Evolutionary conservation across 2,888 invertebrate species (phyloP).

Genomic region (Eilema depressum): DNA sequence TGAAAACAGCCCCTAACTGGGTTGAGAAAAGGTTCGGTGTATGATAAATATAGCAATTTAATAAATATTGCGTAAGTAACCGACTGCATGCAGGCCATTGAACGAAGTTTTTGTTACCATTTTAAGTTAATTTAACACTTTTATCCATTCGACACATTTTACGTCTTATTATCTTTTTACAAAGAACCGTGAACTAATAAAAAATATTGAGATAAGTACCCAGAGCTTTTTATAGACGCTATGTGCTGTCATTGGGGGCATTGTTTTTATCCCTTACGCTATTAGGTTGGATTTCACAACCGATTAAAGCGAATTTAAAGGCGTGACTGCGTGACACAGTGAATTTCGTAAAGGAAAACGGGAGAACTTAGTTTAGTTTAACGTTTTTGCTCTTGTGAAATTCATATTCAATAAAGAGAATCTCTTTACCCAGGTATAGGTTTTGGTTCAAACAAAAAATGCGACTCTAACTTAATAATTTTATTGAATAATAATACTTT

Average conservation of each 20-base stretch:
- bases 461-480: too few relatives aligned
- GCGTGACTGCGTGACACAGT: background rate
- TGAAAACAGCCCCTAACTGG: background rate
- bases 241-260: background rate
- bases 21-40: background rate
- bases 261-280: background rate
- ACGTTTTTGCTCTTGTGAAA: background rate
- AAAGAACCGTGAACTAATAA: background rate
- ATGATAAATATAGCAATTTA: background rate
- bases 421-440: too few relatives aligned
- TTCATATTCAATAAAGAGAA: background rate
- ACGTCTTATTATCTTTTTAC: background rate
- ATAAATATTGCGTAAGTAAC: conserved; percentile 34
- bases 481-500: too few relatives aligned
- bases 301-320: background rate
- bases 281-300: background rate
- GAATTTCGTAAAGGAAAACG: background rate
- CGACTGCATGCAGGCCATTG: conserved; percentile 31
- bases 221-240: background rate
- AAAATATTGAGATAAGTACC: background rate
- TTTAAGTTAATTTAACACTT: conserved; percentile 1
- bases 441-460: background rate
- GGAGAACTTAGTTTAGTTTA: too few relatives aligned
- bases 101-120: conserved; percentile 22
- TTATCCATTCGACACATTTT: background rate